Base-by-base conservation (phyloP, 1,140 invertebrate species). In the Harpegnathos saltator region DNA sequence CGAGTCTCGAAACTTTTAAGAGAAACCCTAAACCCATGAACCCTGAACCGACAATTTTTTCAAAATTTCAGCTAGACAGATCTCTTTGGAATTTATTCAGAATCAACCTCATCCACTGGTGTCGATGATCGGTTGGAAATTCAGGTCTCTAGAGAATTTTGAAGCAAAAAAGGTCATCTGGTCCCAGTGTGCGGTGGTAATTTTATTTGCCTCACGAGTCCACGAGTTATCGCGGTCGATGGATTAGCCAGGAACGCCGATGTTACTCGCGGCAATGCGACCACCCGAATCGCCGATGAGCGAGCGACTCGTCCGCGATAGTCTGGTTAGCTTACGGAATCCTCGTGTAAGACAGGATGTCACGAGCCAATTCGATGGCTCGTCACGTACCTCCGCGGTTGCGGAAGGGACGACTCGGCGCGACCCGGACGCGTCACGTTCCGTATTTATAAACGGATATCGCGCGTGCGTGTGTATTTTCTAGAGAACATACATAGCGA, bases 341-440 rank as follows among this genome's bases (percentile, higher is more conserved):
- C 59, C 44, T 66, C 52, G 72, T 62, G 63, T 72, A 87, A 80
- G 74, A 83, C 87, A 89, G 87, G 87, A 89, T 89, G 87, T 89
- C 87, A 87, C 87, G 87, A 89, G 68, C 44, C 72, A 62, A 81
- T 84, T 87, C 68, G 50, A 73, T 71, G 68, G 48, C 87, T 66
- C 80, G 87, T 89, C 87, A 87, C 87, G 87, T 89, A 85, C n/a
- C 54, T 63, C 3, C 22, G 82, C 24, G 24, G 83, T 81, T 85
- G 85, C 78, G 68, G 62, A 62, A 5, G 65, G 68, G 71, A 68
- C 66, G 71, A 58, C 75, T 54, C 65, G 22, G 54, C 82, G 50
- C n/a, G n/a, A 86, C 24, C 63, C 63, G 38, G 52, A 71, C 65
- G 54, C 65, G 44, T 69, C 65, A 66, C 69, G 63, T 56, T n/a